Percentiles rank a stretch among this genome's conserved stretches.
Evolutionary conservation across 2,888 invertebrate species (phyloP).

Genomic region (Agrochola lota): DNA sequence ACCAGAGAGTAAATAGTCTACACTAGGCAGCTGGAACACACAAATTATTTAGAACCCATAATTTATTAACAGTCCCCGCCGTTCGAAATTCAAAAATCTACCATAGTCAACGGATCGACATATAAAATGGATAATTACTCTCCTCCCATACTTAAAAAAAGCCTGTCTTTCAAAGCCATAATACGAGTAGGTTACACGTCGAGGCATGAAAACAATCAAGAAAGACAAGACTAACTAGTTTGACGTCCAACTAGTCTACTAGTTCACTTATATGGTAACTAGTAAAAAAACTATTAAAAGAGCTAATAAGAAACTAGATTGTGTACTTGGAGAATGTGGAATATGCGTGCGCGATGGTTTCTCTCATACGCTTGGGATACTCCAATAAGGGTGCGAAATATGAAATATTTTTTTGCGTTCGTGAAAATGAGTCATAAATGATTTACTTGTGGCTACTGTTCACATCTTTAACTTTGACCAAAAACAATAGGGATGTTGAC

Average conservation of each 20-base stretch:
- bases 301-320: conserved; percentile 39
- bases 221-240: conserved; percentile 41
- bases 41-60: no score
- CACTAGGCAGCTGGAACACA: no score
- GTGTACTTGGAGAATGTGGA: conserved; percentile 1
- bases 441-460: no score
- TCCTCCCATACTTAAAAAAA: conserved; percentile 6
- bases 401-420: no score
- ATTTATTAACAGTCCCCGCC: no score
- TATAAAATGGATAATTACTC: not conserved
- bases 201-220: conserved; percentile 40
- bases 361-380: conserved; percentile 2
- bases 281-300: conserved; percentile 35
- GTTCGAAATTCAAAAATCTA: not conserved
- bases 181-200: conserved; percentile 30
- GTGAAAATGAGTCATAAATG: no score
- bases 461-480: no score
- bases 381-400: not conserved
- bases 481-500: no score
- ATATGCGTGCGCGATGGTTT: conserved; percentile 20
- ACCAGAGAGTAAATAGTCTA: no score
- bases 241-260: conserved; percentile 23
- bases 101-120: not conserved
- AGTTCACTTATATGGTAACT: conserved; percentile 49
- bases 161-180: conserved; percentile 23